These are phyloP conservation scores for Sicus ferrugineus DNA, from an alignment of 2,888 invertebrate genomes.

Conservation along the genomic window DNA sequence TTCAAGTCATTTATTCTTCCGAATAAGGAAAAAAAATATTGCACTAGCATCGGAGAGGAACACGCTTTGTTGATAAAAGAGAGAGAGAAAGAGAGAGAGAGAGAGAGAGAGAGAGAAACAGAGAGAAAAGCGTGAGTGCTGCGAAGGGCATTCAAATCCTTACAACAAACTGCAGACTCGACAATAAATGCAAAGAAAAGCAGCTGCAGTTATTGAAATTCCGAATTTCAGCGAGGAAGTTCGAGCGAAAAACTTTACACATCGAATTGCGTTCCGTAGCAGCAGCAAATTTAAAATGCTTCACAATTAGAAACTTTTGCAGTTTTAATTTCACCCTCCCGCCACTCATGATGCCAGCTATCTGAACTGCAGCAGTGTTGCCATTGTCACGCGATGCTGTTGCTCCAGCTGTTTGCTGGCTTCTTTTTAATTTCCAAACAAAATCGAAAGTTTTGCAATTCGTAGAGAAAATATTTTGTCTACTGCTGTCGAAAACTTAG, in stretches of 20 bases:
- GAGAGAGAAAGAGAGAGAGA: too few relatives aligned
- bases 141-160: background rate
- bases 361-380: too few relatives aligned
- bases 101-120: too few relatives aligned
- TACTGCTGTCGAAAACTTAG: constrained; percentile 20
- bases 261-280: constrained; percentile 3
- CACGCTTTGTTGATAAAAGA: too few relatives aligned
- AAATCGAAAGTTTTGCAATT: constrained; percentile 21
- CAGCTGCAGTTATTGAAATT: constrained; percentile 7
- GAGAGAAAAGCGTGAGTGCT: too few relatives aligned
- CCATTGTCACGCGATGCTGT: background rate
- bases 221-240: background rate
- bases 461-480: constrained; percentile 16
- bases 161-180: background rate
- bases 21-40: too few relatives aligned
- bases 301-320: constrained; percentile 31
- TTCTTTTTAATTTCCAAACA: constrained; percentile 16
- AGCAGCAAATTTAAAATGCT: constrained; percentile 16
- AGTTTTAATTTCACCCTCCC: constrained; percentile 7
- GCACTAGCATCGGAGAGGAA: too few relatives aligned
- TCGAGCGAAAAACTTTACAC: background rate
- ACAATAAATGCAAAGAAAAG: background rate
- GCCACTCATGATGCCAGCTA: too few relatives aligned
- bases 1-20: too few relatives aligned
- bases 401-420: background rate